Evolutionary conservation across 2,113 vertebrate genomes (phyloP).

Genomic region (Clarias macrocephalus): DNA sequence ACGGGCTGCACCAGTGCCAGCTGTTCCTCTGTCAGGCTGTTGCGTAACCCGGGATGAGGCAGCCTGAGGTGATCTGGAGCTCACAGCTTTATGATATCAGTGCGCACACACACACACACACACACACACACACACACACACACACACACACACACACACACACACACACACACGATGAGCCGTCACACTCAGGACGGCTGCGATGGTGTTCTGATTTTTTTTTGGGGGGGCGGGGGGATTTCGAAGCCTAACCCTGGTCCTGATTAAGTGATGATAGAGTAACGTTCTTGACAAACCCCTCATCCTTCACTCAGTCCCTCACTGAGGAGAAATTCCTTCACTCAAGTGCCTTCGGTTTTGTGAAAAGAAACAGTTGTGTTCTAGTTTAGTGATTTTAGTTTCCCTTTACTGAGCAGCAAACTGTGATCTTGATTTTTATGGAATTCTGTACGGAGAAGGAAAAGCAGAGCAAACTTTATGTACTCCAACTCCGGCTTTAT

Average conservation of each 20-base stretch:
- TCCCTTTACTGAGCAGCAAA: not conserved
- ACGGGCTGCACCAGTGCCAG: conserved; percentile 48
- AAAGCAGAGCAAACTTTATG: not conserved
- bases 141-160: not conserved
- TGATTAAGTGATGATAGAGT: conserved; percentile 32
- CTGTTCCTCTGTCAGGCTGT: conserved; percentile 50
- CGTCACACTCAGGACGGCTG: not conserved
- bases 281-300: conserved; percentile 7
- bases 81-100: conserved; percentile 28
- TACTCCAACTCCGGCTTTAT: not conserved
- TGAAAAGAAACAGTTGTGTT: not conserved
- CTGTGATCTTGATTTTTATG: not conserved
- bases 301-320: not conserved
- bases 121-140: not conserved
- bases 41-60: conserved; percentile 39
- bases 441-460: not conserved
- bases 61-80: conserved; percentile 34
- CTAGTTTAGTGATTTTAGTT: not conserved
- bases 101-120: conserved; percentile 16
- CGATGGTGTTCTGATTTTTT: not conserved
- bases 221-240: not conserved
- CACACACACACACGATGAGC: conserved; percentile 3
- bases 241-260: not conserved
- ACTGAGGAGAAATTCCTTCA: not conserved
- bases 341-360: not conserved